These are phyloP conservation scores for Lepus timidus DNA, from an alignment of 2,113 vertebrate genomes.

Conservation along the genomic window DNA sequence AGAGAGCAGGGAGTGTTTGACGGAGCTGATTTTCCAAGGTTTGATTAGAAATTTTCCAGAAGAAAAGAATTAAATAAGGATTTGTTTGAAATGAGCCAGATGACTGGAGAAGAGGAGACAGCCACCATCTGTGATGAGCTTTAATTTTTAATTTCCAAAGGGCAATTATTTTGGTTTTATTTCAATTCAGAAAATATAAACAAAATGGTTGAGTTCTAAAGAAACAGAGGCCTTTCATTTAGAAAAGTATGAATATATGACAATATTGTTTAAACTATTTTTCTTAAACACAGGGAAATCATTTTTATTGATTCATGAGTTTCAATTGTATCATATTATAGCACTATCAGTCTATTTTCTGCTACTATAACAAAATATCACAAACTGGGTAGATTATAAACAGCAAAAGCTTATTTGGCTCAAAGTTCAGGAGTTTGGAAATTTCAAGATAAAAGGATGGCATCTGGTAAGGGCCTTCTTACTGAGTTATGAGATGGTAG, in stretches of 20 bases:
- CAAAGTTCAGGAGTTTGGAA: not conserved
- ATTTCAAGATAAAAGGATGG: not conserved
- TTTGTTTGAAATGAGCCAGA: slow-evolving; percentile 51
- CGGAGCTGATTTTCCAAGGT: slow-evolving; percentile 56
- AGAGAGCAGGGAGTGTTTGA: not conserved
- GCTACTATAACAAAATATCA: not conserved
- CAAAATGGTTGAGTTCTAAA: not conserved
- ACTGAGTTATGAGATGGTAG: no score
- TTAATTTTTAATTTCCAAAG: slow-evolving; percentile 61
- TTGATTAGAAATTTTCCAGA: slow-evolving; percentile 77
- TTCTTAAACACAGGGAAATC: not conserved
- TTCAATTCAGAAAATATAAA: slow-evolving; percentile 21
- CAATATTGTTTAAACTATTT: not conserved
- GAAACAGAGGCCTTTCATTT: slow-evolving; percentile 6
- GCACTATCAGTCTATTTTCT: not conserved
- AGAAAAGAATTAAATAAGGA: slow-evolving; percentile 67
- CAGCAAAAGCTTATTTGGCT: not conserved
- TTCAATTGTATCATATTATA: not conserved
- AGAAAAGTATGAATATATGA: not conserved
- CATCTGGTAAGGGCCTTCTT: not conserved
- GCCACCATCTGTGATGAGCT: slow-evolving; percentile 66
- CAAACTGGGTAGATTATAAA: not conserved
- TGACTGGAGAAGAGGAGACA: slow-evolving; percentile 59
- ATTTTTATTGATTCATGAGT: not conserved
- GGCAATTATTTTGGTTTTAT: slow-evolving; percentile 48